Conservation (phyloP, 1,140 invertebrate genomes). For the Euwallacea similis region DNA sequence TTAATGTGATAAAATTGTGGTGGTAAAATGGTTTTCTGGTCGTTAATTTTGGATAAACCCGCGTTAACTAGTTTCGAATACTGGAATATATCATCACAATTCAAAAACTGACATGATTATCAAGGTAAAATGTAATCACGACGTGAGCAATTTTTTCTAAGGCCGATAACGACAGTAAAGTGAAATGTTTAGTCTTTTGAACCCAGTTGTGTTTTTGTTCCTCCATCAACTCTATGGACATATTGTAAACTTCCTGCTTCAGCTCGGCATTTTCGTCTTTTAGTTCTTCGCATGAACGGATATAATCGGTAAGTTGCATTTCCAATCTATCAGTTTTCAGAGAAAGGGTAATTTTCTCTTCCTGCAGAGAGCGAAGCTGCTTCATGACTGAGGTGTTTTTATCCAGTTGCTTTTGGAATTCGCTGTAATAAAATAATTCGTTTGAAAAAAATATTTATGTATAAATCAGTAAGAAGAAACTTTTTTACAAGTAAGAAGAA, state of each 20-base stretch:
- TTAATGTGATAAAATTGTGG: no score
- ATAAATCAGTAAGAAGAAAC: no score
- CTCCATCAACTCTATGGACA: slow-evolving; percentile 49
- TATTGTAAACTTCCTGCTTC: slow-evolving; percentile 44
- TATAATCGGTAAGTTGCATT: slow-evolving; percentile 47
- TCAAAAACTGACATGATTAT: slow-evolving; percentile 9
- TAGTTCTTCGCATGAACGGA: slow-evolving; percentile 44
- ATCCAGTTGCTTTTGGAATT: slow-evolving; percentile 35
- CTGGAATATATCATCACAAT: no score
- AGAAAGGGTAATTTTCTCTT: slow-evolving; percentile 42
- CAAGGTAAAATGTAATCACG: slow-evolving; percentile 39
- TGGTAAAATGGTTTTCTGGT: no score
- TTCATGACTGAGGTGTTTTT: slow-evolving; percentile 30
- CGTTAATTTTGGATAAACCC: no score
- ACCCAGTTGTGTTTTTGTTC: slow-evolving; percentile 46
- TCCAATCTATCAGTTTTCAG: slow-evolving; percentile 49
- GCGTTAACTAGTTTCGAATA: no score
- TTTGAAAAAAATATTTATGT: not conserved
- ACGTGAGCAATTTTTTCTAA: slow-evolving; percentile 42
- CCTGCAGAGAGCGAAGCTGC: slow-evolving; percentile 21
- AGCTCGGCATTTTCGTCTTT: slow-evolving; percentile 48
- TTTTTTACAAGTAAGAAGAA: no score
- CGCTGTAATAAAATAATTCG: slow-evolving; percentile 19
- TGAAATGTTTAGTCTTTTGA: slow-evolving; percentile 42
- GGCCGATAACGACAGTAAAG: slow-evolving; percentile 39